Base-by-base conservation (phyloP, 2,888 invertebrate species). In the Hipparchia semele region DNA sequence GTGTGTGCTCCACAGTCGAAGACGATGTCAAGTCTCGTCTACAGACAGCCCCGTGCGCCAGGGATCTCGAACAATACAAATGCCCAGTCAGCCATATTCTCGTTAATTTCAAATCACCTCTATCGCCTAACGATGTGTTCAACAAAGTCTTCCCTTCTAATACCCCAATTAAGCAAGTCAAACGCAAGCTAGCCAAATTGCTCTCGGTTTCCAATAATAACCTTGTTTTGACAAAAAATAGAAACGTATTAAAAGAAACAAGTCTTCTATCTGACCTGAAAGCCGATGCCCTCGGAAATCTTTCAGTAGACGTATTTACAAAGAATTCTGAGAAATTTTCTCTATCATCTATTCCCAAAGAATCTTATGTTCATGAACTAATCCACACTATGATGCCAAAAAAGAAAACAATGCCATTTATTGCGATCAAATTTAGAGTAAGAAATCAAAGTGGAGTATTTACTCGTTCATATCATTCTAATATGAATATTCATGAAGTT, bases 401-500 rank as follows among this genome's bases (percentile, higher is more conserved):
- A 78, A 92, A 92, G 82, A 89, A 86, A 76, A 78, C 85, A 0
- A 86, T 90, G 82, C 89, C 92, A n/a, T 94, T 92, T 79, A 90
- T 94, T 78, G 93, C 92, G 6, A 90, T 94, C 33, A 94, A 93
- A 80, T 94, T 94, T 80, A 88, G 81, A 79, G 81, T 94, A 8
- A 82, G 82, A n/a, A 89, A 90, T 80, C 93, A 93, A 80, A 89
- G 87, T 76, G 84, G 82, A 10, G 81, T 82, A 56, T 95, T 95
- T 77, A 95, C 95, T 10, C 91, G 95, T 60, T 94, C 95, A 0
- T 95, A 94, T 77, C 90, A 94, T 71, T 90, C 91, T 0, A 89
- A 90, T 39, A 92, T 94, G 84, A 95, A 92, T 74, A 86, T 96
- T 66, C 91, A 89, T 70, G 95, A 95, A 80, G 91, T 96, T 60